These are phyloP conservation scores for Ectemnius cavifrons DNA, from an alignment of 2,888 invertebrate genomes.

Conservation along the genomic window DNA sequence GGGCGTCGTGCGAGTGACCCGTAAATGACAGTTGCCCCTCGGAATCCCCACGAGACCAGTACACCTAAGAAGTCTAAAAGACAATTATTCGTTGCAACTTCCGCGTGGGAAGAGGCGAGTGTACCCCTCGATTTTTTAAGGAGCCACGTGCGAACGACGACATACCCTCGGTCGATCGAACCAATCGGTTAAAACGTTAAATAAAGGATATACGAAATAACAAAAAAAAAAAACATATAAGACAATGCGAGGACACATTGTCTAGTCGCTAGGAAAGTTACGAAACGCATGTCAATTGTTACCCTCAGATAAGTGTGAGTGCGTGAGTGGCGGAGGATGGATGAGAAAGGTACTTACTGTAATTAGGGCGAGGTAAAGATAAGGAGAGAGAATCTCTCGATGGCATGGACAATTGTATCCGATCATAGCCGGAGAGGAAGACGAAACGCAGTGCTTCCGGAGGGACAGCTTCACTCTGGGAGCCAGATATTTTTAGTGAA, in stretches of 20 bases:
- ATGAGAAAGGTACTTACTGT: constrained; percentile 40
- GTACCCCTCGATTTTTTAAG: neutral
- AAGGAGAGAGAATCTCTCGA: neutral
- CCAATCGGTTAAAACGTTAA: neutral
- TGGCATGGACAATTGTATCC: constrained; percentile 6
- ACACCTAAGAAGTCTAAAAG: too few relatives aligned
- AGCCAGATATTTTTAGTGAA: constrained; percentile 13
- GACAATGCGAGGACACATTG: constrained; percentile 55
- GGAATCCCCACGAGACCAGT: too few relatives aligned
- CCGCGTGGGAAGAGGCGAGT: neutral
- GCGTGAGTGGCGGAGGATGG: constrained; percentile 55
- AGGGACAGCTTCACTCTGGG: neutral
- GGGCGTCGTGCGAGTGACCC: too few relatives aligned
- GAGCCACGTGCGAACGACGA: neutral
- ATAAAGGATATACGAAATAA: neutral
- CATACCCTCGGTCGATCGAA: neutral
- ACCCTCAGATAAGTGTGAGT: constrained; percentile 71
- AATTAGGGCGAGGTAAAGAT: constrained; percentile 26
- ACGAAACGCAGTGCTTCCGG: neutral
- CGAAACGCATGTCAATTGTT: constrained; percentile 76
- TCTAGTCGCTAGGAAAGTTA: constrained; percentile 74
- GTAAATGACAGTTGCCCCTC: too few relatives aligned
- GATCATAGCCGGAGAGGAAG: constrained; percentile 11
- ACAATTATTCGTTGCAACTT: too few relatives aligned
- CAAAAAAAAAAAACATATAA: constrained; percentile 28